Evolutionary conservation across 2,797 vertebrate species (phyloP).

Genomic region (Potorous gilbertii): DNA sequence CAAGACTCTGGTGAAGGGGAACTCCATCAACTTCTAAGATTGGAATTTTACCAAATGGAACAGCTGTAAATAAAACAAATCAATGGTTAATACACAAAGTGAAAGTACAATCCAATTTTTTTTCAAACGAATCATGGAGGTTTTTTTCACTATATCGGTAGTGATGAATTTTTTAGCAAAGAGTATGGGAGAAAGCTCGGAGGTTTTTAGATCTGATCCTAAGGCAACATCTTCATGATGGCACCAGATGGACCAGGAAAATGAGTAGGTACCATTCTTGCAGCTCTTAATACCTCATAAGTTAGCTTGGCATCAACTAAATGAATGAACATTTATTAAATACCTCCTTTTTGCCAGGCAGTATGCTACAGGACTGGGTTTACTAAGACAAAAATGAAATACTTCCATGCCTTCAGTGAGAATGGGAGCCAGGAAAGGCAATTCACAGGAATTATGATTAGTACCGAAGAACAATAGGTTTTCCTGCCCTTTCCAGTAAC

Average conservation of each 20-base stretch:
- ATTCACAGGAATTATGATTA: not conserved
- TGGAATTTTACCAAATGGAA: slow-evolving; percentile 85
- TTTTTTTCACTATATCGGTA: not conserved
- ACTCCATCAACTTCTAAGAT: slow-evolving; percentile 85
- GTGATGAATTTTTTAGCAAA: not conserved
- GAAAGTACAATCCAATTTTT: not conserved
- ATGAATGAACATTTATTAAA: not conserved
- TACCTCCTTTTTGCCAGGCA: not conserved
- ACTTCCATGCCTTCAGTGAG: not conserved
- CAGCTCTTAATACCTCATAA: not conserved
- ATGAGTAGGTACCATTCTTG: not conserved
- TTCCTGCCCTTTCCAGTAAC: not conserved
- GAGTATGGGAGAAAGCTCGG: not conserved
- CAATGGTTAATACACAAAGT: not conserved
- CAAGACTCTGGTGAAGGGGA: slow-evolving; percentile 85
- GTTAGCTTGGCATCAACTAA: not conserved
- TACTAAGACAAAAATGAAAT: not conserved
- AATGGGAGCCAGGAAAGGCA: not conserved
- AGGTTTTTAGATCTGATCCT: not conserved
- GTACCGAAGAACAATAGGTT: not conserved
- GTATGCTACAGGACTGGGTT: not conserved
- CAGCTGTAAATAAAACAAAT: slow-evolving; percentile 74
- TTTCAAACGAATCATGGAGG: not conserved
- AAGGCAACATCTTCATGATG: not conserved
- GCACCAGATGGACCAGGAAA: not conserved